Conservation (phyloP, 1,140 invertebrate species). For the Drosophila funebris region DNA sequence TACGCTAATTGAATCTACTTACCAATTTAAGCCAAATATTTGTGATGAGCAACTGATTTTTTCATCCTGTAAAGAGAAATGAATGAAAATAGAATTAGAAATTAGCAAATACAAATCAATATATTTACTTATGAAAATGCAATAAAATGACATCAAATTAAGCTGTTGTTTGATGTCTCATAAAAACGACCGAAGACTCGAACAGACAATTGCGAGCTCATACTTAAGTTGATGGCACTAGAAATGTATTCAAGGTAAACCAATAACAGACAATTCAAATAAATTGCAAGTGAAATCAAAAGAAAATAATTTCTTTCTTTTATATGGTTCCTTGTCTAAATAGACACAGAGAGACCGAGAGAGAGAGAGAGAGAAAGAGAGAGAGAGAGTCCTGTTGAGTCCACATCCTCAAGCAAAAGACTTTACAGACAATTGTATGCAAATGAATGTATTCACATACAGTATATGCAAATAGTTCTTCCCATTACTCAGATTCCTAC, state of each 20-base stretch:
- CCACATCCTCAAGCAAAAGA: background rate
- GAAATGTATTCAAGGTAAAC: slow-evolving; percentile 17
- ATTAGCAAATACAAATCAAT: slow-evolving; percentile 1
- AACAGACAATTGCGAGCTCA: background rate
- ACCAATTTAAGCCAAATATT: slow-evolving; percentile 93
- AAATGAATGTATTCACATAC: slow-evolving; percentile 1
- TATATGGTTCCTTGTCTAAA: background rate
- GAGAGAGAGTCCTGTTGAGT: background rate
- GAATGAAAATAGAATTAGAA: slow-evolving; percentile 8
- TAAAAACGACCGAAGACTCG: slow-evolving; percentile 10
- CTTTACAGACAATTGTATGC: background rate
- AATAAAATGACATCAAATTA: slow-evolving; percentile 5
- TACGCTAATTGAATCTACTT: too few species aligned
- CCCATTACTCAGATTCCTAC: background rate
- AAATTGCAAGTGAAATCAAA: slow-evolving; percentile 32
- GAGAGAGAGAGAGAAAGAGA: background rate
- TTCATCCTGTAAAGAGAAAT: slow-evolving; percentile 87
- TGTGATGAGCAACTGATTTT: slow-evolving; percentile 93
- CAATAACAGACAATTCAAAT: slow-evolving; percentile 29
- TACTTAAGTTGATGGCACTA: slow-evolving; percentile 2
- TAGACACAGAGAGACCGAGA: background rate
- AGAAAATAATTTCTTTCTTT: slow-evolving; percentile 22
- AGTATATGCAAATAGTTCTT: slow-evolving; percentile 7
- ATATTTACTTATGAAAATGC: background rate
- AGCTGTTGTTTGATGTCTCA: slow-evolving; percentile 27